Percentiles rank a stretch among this genome's conserved stretches.
phyloP scores from a whole-genome alignment of 1,140 invertebrate genomes.

The Rhopalosiphum maidis region DNA sequence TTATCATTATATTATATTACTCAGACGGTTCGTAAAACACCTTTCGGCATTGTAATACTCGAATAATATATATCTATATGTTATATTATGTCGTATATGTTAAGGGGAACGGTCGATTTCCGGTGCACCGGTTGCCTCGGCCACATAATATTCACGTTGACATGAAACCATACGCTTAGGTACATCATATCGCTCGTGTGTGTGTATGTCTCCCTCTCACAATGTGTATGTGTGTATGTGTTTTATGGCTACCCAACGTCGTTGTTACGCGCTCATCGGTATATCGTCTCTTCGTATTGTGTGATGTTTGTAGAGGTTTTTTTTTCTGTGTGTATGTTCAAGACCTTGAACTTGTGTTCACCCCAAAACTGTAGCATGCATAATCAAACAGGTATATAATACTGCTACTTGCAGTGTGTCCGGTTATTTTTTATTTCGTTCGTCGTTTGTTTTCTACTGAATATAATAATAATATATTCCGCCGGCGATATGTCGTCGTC shows the following conservation, averaged over 20 bases:
- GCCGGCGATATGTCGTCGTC: not conserved
- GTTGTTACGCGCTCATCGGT: constrained; percentile 29
- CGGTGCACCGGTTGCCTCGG: constrained; percentile 35
- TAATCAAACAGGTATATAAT: constrained; percentile 49
- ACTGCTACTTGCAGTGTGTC: constrained; percentile 17
- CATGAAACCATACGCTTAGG: not conserved
- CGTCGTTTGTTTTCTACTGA: constrained; percentile 14
- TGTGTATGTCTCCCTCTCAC: not conserved
- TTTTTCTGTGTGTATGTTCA: not conserved
- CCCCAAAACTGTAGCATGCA: constrained; percentile 57
- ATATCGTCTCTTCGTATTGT: constrained; percentile 35
- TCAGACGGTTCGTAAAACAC: constrained; percentile 32
- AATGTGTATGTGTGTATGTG: not conserved
- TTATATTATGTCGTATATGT: not conserved
- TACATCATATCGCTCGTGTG: not conserved
- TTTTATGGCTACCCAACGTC: constrained; percentile 16
- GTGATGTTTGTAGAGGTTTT: constrained; percentile 2
- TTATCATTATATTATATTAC: constrained; percentile 2
- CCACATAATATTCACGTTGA: not conserved
- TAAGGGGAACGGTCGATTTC: constrained; percentile 48
- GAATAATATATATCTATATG: not conserved
- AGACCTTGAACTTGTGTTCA: constrained; percentile 56
- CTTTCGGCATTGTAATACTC: constrained; percentile 30
- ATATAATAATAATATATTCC: constrained; percentile 9
- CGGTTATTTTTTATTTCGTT: constrained; percentile 29